These are phyloP conservation scores for Noctuana brunneofusca DNA, from an alignment of 2,888 invertebrate genomes.

Conservation along the genomic window DNA sequence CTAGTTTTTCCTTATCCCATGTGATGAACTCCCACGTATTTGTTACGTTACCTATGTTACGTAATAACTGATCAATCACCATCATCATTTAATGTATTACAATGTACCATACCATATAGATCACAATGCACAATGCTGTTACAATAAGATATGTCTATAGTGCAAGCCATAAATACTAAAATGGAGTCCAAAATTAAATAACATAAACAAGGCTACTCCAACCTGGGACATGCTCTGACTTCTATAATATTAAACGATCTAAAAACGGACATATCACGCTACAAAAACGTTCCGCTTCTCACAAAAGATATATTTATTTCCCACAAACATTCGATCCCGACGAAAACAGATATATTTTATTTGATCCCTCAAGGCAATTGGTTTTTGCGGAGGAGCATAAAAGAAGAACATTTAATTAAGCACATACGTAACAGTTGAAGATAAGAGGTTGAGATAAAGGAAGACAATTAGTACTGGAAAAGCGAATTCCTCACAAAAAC, in stretches of 20 bases:
- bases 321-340: constrained; percentile 4
- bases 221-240: neutral
- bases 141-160: too few relatives aligned
- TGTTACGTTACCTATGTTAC: too few relatives aligned
- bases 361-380: constrained; percentile 30
- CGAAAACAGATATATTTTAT: constrained; percentile 28
- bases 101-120: too few relatives aligned
- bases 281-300: neutral
- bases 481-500: constrained; percentile 25
- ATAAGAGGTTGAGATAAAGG: constrained; percentile 23
- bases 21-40: too few relatives aligned
- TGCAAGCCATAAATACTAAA: too few relatives aligned
- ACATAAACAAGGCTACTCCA: too few relatives aligned
- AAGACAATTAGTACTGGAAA: constrained; percentile 25
- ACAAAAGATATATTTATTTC: constrained; percentile 4
- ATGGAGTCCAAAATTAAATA: too few relatives aligned
- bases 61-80: too few relatives aligned
- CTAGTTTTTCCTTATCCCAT: too few relatives aligned
- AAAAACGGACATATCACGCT: neutral
- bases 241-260: neutral
- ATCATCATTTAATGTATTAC: too few relatives aligned
- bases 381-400: constrained; percentile 19
- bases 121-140: too few relatives aligned
- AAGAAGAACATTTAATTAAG: constrained; percentile 27
- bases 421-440: constrained; percentile 25